Evolutionary conservation across 2,888 invertebrate genomes (phyloP).

Genomic region (Iphiclides podalirius): DNA sequence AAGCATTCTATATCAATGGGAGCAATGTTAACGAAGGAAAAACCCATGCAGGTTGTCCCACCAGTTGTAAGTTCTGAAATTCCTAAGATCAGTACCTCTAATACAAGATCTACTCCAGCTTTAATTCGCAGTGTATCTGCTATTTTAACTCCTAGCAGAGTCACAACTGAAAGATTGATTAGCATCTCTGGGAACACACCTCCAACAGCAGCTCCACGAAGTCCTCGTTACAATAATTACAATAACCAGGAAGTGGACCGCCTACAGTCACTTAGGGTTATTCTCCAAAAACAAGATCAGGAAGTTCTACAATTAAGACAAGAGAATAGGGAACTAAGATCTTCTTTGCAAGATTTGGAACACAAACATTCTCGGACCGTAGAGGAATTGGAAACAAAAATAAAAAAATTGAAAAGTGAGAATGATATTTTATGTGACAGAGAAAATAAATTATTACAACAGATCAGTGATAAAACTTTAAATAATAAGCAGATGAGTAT

Average conservation of each 20-base stretch:
- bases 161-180: conserved; percentile 66
- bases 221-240: conserved; percentile 47
- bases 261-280: conserved; percentile 54
- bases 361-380: conserved; percentile 48
- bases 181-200: conserved; percentile 62
- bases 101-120: conserved; percentile 47
- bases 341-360: conserved; percentile 55
- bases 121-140: conserved; percentile 69
- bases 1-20: conserved; percentile 54
- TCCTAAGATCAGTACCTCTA: conserved; percentile 36
- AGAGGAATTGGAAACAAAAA: conserved; percentile 53
- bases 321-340: conserved; percentile 62
- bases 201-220: conserved; percentile 60
- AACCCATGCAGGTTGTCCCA: conserved; percentile 67
- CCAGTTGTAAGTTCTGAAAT: conserved; percentile 57
- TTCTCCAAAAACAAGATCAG: conserved; percentile 67
- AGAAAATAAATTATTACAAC: conserved; percentile 56
- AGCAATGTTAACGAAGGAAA: conserved; percentile 50
- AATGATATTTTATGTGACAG: conserved; percentile 48
- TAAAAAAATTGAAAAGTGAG: conserved; percentile 59
- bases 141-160: conserved; percentile 61
- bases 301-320: conserved; percentile 58
- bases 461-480: conserved; percentile 57
- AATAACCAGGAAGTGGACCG: conserved; percentile 51
- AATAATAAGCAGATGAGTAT: conserved; percentile 80